A percentile compares a stretch with the other conserved stretches of the same genome.
Conservation (phyloP, 1,140 invertebrate species). For the Hestina assimilis region DNA sequence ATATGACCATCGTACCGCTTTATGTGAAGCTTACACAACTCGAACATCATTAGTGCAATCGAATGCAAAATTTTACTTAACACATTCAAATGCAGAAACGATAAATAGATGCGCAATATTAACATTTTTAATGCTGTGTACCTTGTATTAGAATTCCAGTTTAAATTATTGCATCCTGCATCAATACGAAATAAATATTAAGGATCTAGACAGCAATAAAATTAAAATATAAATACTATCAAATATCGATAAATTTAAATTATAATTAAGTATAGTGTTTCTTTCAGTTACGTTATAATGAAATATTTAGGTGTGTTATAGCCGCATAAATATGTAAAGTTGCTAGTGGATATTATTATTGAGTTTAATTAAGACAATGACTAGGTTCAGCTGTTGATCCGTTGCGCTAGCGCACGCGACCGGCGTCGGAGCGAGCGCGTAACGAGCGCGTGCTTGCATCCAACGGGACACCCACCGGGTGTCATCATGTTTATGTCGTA, state of each 20-base stretch:
- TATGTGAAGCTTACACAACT: constrained; percentile 16
- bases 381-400: constrained; percentile 59
- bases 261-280: constrained; percentile 16
- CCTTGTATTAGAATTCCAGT: constrained; percentile 12
- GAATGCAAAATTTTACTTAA: constrained; percentile 24
- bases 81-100: constrained; percentile 4
- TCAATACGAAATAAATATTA: constrained; percentile 10
- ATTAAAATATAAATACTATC: constrained; percentile 15
- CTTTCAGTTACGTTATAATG: constrained; percentile 16
- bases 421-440: neutral
- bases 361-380: constrained; percentile 61
- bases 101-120: constrained; percentile 22
- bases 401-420: constrained; percentile 58
- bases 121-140: constrained; percentile 19
- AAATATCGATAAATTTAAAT: constrained; percentile 13
- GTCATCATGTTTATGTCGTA: neutral
- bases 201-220: constrained; percentile 5
- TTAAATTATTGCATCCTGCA: constrained; percentile 18
- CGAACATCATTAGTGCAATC: constrained; percentile 26
- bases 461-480: constrained; percentile 3
- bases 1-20: neutral
- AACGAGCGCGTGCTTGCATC: constrained; percentile 5
- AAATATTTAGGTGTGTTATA: constrained; percentile 16
- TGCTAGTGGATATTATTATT: constrained; percentile 31
- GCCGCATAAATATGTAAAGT: constrained; percentile 3